A percentile compares a stretch with the other conserved stretches of the same genome.
Conservation (phyloP, 2,113 vertebrate species). For the Oryzias melastigma region DNA sequence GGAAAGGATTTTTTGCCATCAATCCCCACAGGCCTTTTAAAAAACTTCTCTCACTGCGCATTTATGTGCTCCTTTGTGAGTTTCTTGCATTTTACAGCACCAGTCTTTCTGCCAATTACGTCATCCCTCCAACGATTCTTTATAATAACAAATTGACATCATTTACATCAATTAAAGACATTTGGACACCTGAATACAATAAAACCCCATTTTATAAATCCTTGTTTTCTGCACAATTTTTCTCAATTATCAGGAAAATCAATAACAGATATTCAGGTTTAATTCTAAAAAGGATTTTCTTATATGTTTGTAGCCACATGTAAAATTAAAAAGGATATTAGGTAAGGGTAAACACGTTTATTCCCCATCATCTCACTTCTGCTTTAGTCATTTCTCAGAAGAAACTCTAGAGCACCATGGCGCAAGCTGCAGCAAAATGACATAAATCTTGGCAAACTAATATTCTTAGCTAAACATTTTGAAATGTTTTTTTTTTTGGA, state of each 20-base stretch:
- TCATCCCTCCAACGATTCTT: conserved; percentile 50
- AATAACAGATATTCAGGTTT: background rate
- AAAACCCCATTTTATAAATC: conserved; percentile 15
- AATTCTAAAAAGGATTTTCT: background rate
- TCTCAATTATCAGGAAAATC: background rate
- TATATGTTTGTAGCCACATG: background rate
- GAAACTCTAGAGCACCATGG: background rate
- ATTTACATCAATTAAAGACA: conserved; percentile 21
- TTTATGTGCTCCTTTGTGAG: conserved; percentile 2
- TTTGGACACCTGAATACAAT: conserved; percentile 25
- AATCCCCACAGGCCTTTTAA: conserved; percentile 30
- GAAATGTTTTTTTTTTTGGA: conserved; percentile 10
- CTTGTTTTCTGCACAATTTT: background rate
- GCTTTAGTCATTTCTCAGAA: conserved; percentile 26
- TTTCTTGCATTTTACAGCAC: conserved; percentile 43
- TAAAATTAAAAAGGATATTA: background rate
- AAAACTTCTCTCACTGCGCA: conserved; percentile 21
- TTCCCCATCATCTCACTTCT: conserved; percentile 26
- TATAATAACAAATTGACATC: conserved; percentile 53
- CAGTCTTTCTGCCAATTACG: conserved; percentile 51
- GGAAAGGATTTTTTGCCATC: conserved; percentile 29
- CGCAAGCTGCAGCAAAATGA: conserved; percentile 4
- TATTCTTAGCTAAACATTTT: background rate
- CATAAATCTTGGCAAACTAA: conserved; percentile 1
- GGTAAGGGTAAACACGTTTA: conserved; percentile 17